Evolutionary conservation across 2,113 vertebrate species (phyloP).

Genomic region (Scolopax mira): DNA sequence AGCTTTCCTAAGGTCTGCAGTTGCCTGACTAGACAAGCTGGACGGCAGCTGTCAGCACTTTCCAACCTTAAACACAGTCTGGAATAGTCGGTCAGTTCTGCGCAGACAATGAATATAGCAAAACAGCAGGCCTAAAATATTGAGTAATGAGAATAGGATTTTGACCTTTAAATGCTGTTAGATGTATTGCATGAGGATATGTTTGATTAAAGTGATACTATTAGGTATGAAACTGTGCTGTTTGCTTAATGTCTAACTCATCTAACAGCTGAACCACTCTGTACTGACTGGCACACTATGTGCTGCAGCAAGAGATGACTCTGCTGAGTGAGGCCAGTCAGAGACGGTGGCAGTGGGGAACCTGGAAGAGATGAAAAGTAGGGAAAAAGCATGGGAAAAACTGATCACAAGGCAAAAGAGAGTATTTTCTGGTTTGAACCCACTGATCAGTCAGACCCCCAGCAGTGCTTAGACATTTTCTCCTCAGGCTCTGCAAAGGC

Average conservation of each 20-base stretch:
- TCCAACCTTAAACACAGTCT: background rate
- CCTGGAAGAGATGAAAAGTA: background rate
- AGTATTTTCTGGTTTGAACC: background rate
- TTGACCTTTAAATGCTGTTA: conserved; percentile 41
- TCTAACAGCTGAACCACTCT: background rate
- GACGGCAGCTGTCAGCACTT: background rate
- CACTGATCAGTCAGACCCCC: background rate
- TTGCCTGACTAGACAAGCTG: background rate
- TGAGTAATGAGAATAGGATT: background rate
- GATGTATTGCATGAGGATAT: background rate
- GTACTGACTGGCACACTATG: background rate
- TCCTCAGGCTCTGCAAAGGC: background rate
- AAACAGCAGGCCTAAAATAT: conserved; percentile 3
- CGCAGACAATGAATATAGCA: background rate
- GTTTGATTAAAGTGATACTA: background rate
- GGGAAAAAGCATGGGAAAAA: background rate
- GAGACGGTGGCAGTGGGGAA: background rate
- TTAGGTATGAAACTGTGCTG: background rate
- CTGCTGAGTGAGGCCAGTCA: background rate
- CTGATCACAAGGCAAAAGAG: background rate
- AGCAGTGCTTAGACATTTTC: background rate
- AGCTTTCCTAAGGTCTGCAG: background rate
- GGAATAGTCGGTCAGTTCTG: conserved; percentile 7
- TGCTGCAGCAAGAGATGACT: background rate
- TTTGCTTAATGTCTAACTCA: background rate